Evolutionary conservation across 2,888 invertebrate species (phyloP), one percentile per base, ranked within the genome.

Genomic region (Minunthozetes semirufus): DNA sequence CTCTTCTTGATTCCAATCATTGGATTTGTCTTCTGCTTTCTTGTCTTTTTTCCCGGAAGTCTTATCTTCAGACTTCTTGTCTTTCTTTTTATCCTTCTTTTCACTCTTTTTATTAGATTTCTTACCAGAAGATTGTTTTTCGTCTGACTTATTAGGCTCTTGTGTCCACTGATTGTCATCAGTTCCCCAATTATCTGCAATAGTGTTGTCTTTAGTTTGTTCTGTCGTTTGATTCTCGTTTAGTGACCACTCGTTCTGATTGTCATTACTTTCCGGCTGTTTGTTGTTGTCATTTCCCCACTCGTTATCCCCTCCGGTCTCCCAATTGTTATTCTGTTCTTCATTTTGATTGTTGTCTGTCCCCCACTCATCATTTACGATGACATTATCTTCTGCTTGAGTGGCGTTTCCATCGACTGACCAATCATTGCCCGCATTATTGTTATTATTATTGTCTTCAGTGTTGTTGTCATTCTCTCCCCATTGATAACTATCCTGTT

Each of bases 161-260:
- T 66, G 56, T 9, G 15, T 4, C 71, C 48, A 48, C 17, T 15
- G n/a, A 19, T 19, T 19, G 53, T 53, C 53, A n/a, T 53, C 17
- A 11, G 46, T 48, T 8, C 46, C 46, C 46, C 46, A 48, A 11
- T 48, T 13, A 11, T 13, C 13, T 17, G 46, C 17, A 11, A 3
- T 17, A 11, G 4, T 48, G 13, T 48, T 48, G 33, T 33, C 33
- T 8, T 33, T 3, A 33, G 4, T 33, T 33, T 33, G 33, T 5
- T n/a, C n/a, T 63, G 15, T 63, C 63, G 68, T 33, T 66, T 66
- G 33, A 33, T 33, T 33, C 33, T 33, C n/a, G n/a, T n/a, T n/a
- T n/a, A n/a, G n/a, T n/a, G n/a, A n/a, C n/a, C n/a, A n/a, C n/a
- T 19, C 13, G 33, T 59, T 72, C 68, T 27, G 25, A 19, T 22